Evolutionary conservation across 2,797 vertebrate genomes (phyloP).

Genomic region (Diceros bicornis): DNA sequence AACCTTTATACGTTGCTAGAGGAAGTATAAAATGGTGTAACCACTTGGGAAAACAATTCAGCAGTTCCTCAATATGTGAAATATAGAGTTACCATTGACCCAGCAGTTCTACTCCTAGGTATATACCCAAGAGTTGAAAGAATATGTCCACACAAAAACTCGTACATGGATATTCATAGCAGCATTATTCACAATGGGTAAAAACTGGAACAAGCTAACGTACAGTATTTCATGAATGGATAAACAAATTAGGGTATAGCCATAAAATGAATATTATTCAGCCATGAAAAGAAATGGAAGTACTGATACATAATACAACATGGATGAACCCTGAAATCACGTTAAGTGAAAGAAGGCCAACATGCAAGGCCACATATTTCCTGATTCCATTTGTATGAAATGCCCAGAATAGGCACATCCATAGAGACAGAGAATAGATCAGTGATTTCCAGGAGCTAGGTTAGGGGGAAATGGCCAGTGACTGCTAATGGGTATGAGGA

Average conservation of each 20-base stretch:
- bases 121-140: neutral
- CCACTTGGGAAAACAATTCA: neutral
- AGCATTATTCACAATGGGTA: neutral
- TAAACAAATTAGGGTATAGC: neutral
- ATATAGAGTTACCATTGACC: neutral
- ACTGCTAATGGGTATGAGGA: fast-evolving
- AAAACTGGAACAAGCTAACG: neutral
- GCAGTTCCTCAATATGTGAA: neutral
- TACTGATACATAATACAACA: neutral
- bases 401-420: neutral
- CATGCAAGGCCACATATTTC: neutral
- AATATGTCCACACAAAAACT: neutral
- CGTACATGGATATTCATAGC: neutral
- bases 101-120: neutral
- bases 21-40: neutral
- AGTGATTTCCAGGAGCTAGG: neutral
- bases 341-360: neutral
- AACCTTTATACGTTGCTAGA: neutral
- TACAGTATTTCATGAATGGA: neutral
- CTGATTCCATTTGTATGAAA: neutral
- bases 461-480: neutral
- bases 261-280: neutral
- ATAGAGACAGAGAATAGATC: neutral
- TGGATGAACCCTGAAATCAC: neutral
- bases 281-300: neutral